A percentile compares a stretch with the other conserved stretches of the same genome.
Evolutionary conservation across 2,113 vertebrate genomes (phyloP).

Genomic region (Eudorcas thomsonii): DNA sequence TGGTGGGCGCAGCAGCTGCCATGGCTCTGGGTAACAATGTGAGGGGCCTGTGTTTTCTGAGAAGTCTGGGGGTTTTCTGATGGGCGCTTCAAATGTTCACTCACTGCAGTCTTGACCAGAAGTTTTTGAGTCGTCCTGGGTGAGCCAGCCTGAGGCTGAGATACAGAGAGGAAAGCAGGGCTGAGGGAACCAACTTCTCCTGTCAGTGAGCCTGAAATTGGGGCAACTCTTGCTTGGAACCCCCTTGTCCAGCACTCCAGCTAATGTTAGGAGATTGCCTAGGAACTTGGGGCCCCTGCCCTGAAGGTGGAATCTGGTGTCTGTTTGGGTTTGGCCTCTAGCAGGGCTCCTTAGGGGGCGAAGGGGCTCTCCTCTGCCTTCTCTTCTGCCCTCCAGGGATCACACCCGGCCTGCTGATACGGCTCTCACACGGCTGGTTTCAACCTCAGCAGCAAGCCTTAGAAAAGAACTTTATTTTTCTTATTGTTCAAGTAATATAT

Average conservation of each 20-base stretch:
- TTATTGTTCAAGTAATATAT: conserved; percentile 23
- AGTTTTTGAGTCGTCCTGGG: background rate
- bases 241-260: background rate
- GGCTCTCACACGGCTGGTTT: background rate
- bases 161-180: background rate
- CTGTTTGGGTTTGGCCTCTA: background rate
- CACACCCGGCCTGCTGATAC: background rate
- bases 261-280: background rate
- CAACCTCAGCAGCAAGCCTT: background rate
- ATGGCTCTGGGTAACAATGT: background rate
- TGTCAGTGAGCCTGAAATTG: background rate
- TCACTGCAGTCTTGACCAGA: background rate
- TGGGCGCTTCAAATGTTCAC: background rate
- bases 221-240: background rate
- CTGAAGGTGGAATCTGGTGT: background rate
- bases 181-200: background rate
- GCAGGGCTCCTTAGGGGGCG: background rate
- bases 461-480: conserved; percentile 15
- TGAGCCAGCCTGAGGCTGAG: background rate
- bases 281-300: background rate
- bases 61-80: background rate
- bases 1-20: background rate
- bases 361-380: background rate
- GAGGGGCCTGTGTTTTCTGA: background rate
- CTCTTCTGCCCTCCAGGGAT: background rate